phyloP scores from a whole-genome alignment of 2,113 vertebrate species.

The Podilymbus podiceps region DNA sequence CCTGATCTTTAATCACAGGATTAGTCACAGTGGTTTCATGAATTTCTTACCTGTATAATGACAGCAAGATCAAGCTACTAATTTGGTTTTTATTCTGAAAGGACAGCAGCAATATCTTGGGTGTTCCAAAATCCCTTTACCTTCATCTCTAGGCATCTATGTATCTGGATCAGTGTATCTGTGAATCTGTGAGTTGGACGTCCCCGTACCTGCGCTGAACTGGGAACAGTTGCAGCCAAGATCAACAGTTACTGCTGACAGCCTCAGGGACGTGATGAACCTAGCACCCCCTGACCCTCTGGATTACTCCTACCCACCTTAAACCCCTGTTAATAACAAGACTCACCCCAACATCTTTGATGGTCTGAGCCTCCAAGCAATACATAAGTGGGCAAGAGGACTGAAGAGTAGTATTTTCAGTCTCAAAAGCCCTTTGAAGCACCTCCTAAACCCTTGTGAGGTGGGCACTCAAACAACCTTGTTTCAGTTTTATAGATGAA shows the following conservation, averaged over 20 bases:
- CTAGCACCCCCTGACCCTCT: fast-evolving
- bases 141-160: not conserved
- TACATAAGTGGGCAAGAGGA: not conserved
- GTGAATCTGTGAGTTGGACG: not conserved
- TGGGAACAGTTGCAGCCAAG: not conserved
- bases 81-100: not conserved
- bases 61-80: not conserved
- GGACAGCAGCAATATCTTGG: not conserved
- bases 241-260: not conserved
- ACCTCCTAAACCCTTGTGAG: not conserved
- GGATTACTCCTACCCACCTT: not conserved
- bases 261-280: fast-evolving
- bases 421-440: not conserved
- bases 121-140: not conserved
- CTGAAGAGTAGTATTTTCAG: not conserved
- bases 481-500: not conserved
- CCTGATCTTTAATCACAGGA: not conserved
- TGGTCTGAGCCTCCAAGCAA: not conserved
- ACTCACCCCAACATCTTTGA: not conserved
- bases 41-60: slow-evolving; percentile 1
- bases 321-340: not conserved
- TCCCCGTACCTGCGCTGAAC: fast-evolving
- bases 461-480: not conserved
- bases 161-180: not conserved
- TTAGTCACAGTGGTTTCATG: not conserved